These are phyloP conservation scores for Hippocampus comes DNA, from an alignment of 2,113 vertebrate species.

Conservation along the genomic window DNA sequence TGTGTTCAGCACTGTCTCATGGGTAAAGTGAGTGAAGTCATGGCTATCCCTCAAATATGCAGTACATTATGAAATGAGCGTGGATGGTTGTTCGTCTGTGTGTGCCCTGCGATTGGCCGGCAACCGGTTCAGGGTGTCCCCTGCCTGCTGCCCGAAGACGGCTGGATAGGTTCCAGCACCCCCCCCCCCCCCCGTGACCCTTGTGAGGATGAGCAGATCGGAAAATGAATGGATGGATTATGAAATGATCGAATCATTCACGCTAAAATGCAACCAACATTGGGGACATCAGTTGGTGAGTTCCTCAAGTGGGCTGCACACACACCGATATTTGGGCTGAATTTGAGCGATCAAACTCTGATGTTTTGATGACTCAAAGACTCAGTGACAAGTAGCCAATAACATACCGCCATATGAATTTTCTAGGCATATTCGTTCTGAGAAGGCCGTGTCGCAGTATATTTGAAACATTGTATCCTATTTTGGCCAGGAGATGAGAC, in stretches of 20 bases:
- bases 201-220: too few species aligned
- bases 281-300: not conserved
- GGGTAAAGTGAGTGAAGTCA: not conserved
- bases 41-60: not conserved
- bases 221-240: too few species aligned
- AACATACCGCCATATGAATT: not conserved
- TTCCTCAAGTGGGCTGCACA: not conserved
- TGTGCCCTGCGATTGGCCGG: too few species aligned
- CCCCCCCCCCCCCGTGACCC: too few species aligned
- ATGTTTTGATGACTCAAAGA: too few species aligned
- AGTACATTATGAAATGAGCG: not conserved
- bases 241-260: too few species aligned
- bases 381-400: conserved; percentile 18
- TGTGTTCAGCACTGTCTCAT: not conserved
- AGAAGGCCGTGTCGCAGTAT: not conserved
- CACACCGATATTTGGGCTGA: not conserved
- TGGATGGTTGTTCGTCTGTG: too few species aligned
- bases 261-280: not conserved
- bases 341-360: too few species aligned
- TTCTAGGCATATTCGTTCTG: not conserved
- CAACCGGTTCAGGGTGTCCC: too few species aligned
- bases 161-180: too few species aligned
- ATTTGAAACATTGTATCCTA: conserved; percentile 9
- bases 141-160: too few species aligned
- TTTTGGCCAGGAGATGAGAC: conserved; percentile 22